These are phyloP conservation scores for Eucidaris tribuloides DNA, from an alignment of 35 echinoderm and acorn worm species.

Conservation along the genomic window DNA sequence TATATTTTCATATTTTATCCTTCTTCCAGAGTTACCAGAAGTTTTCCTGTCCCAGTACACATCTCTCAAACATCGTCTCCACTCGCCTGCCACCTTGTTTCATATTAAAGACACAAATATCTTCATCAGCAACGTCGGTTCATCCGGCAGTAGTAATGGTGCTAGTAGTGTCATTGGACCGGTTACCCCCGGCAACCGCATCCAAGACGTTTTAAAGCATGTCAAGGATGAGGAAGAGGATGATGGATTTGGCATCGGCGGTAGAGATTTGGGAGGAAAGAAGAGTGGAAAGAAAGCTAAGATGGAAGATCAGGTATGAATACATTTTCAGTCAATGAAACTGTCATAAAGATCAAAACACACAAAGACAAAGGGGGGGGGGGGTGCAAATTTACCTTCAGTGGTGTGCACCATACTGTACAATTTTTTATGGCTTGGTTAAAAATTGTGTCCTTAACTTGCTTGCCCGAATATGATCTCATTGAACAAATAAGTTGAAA, in stretches of 20 bases:
- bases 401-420: background rate
- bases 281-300: constrained; percentile 47
- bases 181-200: constrained; percentile 26
- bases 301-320: constrained; percentile 6
- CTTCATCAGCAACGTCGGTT: constrained; percentile 27
- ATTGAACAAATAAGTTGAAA: background rate
- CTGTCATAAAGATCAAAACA: background rate
- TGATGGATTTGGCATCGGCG: constrained; percentile 32
- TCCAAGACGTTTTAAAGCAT: constrained; percentile 48
- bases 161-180: constrained; percentile 30
- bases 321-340: background rate
- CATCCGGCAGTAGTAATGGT: constrained; percentile 1
- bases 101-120: constrained; percentile 43
- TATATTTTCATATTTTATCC: background rate
- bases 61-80: constrained; percentile 43
- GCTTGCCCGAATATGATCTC: background rate
- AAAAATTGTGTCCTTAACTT: background rate
- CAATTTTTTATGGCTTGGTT: background rate
- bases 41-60: constrained; percentile 32
- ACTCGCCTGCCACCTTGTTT: constrained; percentile 46
- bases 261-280: constrained; percentile 6
- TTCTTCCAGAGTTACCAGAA: constrained; percentile 28
- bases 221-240: constrained; percentile 61
- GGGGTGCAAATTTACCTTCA: background rate
- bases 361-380: background rate